Conservation (phyloP, 2,113 vertebrate species). For the Saccopteryx bilineata region DNA sequence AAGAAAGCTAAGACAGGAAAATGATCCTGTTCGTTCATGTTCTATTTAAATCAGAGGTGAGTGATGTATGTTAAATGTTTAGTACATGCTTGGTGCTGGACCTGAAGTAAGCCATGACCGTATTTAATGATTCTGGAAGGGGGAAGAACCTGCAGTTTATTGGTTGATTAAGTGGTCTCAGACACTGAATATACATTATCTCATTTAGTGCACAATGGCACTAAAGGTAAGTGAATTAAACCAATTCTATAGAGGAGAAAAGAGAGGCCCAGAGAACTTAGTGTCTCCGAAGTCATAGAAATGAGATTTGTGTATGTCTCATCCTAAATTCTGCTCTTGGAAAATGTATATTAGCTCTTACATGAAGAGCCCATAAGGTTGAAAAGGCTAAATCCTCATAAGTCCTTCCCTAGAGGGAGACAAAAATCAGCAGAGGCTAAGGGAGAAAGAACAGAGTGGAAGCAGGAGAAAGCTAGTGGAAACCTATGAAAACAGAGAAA, state of each 20-base stretch:
- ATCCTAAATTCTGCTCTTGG: neutral
- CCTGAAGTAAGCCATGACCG: neutral
- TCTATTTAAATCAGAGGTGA: neutral
- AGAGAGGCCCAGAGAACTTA: neutral
- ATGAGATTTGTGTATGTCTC: neutral
- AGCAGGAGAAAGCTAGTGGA: neutral
- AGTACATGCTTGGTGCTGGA: neutral
- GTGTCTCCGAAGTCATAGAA: neutral
- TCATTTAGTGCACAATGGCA: neutral
- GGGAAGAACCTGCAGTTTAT: neutral
- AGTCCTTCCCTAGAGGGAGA: neutral
- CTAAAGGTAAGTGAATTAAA: neutral
- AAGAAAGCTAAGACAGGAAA: constrained; percentile 37
- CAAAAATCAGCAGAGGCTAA: neutral
- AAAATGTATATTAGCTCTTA: neutral
- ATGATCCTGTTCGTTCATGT: neutral
- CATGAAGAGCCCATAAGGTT: neutral
- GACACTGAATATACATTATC: neutral
- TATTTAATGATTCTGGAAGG: neutral
- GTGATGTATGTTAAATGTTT: neutral
- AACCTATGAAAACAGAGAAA: neutral
- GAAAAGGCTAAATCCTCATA: neutral
- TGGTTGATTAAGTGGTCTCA: neutral
- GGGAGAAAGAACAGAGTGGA: neutral
- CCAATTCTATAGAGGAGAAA: neutral